Evolutionary conservation across 2,888 invertebrate genomes (phyloP).

Genomic region (Morpho deidamia): DNA sequence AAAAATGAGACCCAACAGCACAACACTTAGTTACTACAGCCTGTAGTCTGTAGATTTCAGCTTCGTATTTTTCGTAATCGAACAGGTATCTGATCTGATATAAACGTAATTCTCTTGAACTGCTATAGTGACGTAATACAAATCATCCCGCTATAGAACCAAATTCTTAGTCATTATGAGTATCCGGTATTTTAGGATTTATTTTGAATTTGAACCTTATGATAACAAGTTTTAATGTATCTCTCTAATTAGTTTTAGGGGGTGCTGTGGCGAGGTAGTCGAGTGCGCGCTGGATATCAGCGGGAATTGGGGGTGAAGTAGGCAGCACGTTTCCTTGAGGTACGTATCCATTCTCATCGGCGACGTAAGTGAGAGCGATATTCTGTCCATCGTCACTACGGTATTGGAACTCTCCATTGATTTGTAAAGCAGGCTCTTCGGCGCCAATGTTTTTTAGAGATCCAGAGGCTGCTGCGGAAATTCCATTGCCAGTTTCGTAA

Average conservation of each 20-base stretch:
- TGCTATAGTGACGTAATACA: too few species aligned
- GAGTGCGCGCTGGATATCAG: constrained; percentile 81
- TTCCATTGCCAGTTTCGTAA: constrained; percentile 83
- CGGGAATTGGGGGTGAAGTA: constrained; percentile 84
- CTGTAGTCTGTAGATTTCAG: too few species aligned
- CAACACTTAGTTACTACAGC: too few species aligned
- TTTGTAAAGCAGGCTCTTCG: constrained; percentile 71
- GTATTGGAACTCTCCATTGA: constrained; percentile 81
- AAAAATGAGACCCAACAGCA: too few species aligned
- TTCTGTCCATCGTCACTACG: constrained; percentile 80
- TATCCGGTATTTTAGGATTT: too few species aligned
- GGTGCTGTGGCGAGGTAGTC: constrained; percentile 82
- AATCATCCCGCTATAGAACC: too few species aligned
- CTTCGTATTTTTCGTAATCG: too few species aligned
- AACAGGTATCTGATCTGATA: too few species aligned
- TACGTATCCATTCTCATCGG: constrained; percentile 85
- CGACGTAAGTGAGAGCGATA: constrained; percentile 80
- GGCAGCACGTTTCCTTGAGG: constrained; percentile 80
- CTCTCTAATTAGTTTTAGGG: constrained; percentile 47
- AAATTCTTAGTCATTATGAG: too few species aligned
- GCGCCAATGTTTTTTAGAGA: constrained; percentile 74
- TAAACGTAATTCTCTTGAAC: too few species aligned
- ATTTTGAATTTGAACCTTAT: too few species aligned
- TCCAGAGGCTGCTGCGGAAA: constrained; percentile 76
- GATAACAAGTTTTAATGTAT: too few species aligned